phyloP scores from a whole-genome alignment of 2,888 invertebrate species.

The Chironomus riparius region DNA sequence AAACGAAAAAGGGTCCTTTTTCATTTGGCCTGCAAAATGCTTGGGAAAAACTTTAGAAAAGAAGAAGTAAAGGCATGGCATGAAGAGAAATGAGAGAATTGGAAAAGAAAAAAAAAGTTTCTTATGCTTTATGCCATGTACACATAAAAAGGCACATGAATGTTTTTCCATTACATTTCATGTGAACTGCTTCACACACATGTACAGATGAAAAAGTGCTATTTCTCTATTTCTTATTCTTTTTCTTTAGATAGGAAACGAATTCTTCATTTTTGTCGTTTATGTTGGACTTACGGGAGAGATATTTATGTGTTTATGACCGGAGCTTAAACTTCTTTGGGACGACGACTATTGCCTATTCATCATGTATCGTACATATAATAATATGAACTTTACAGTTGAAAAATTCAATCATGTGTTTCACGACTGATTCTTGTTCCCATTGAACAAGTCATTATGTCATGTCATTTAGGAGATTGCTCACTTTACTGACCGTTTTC shows the following conservation, averaged over 20 bases:
- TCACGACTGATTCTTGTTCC: too few species aligned
- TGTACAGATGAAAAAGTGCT: not conserved
- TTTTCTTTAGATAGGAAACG: not conserved
- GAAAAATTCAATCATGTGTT: too few species aligned
- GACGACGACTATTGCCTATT: too few species aligned
- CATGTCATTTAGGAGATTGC: too few species aligned
- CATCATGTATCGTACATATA: too few species aligned
- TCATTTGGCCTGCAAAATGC: conserved; percentile 14
- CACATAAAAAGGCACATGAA: conserved; percentile 26
- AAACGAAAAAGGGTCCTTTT: not conserved
- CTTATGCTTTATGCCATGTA: conserved; percentile 2
- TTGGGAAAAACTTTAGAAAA: not conserved
- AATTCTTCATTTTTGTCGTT: not conserved
- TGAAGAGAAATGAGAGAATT: not conserved
- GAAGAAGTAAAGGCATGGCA: not conserved
- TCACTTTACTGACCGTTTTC: too few species aligned
- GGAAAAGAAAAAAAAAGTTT: conserved; percentile 12
- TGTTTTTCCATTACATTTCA: conserved; percentile 27
- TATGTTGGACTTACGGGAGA: not conserved
- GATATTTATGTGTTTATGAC: conserved; percentile 17
- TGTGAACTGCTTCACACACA: not conserved
- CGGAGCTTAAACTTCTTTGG: not conserved
- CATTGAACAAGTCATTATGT: too few species aligned
- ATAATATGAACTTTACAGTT: too few species aligned
- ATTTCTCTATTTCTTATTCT: not conserved